Base-by-base conservation (phyloP, 2,888 invertebrate genomes). In the Megalurothrips usitatus region DNA sequence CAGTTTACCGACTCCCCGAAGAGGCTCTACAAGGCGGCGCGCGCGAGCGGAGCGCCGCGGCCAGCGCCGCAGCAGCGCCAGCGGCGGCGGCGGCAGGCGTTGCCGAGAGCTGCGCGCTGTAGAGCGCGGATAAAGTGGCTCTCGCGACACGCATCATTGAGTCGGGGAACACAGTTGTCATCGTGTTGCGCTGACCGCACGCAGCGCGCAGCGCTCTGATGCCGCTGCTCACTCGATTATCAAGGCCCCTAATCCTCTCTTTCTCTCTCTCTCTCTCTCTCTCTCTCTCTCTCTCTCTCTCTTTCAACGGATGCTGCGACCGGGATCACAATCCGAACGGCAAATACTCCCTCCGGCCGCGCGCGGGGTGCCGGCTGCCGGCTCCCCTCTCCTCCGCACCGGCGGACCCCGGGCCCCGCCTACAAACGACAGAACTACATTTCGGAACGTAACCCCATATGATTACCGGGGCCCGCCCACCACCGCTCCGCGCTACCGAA, bases 361-460 rank as follows among this genome's bases (percentile, higher is more conserved):
- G 52, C 52, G 49, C 49, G 52, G 52, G 17, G 52, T n/a, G 58
- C 34, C 34, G 34, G 34, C 34, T 43, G 34, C 68, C 26, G 34
- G 52, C 52, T 52, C 68, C 68, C 68, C 68, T 75, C 68, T 26
- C 68, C 68, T 75, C 23, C 26, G 23, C 68, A 23, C 68, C 58
- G 6, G 19, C 14, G 6, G n/a, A 49, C 23, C 68, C 1, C 68
- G 23, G n/a, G 68, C 68, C 68, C 68, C 68, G 68, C 68, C 68
- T 75, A 75, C 68, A 75, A 75, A 75, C 68, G 68, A 75, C 68
- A 75, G 26, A 75, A 75, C 26, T 75, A 23, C 68, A 75, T 75
- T 75, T 75, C 23, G 68, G 68, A 75, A 75, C 68, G 23, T 26
- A 75, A 75, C 68, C 68, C 68, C 26, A 75, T 75, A 75, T 75